Evolutionary conservation across 2,113 vertebrate genomes (phyloP), one percentile per base, ranked within the genome.

Genomic region (Colinus virginianus): DNA sequence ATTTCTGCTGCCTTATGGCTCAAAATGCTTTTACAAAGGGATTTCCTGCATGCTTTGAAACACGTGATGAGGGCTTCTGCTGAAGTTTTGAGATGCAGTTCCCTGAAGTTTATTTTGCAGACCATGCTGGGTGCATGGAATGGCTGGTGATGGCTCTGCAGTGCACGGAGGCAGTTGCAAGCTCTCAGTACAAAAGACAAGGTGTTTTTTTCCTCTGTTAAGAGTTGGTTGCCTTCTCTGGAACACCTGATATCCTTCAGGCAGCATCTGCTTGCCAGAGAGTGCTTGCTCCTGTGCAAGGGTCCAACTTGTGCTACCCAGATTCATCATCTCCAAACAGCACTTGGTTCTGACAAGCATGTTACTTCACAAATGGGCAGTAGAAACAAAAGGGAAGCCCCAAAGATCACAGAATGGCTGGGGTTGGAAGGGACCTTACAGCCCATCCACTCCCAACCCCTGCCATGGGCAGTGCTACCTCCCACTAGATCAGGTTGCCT

Each of bases 251-350:
- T 67, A 15, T 4, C 23, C 18, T 19, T 2, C 26, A 4, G 2
- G 46, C 1, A 5, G 46, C 3, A 0, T 28, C 40, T 78, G 8
- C 61, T 63, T 80, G 13, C 40, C 30, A 36, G 38, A 43, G 11
- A 49, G 36, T 3, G 0, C 22, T 63, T 4, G 10, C 15, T 72
- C 9, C 11, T 49, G 2, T 32, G 16, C 11, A 6, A 32, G 75
- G 40, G 16, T 16, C 61, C 43, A 26, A 32, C 42, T 45, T 25
- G 2, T 22, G 14, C 48, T 8, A 11, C 36, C 55, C 28, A 53
- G 26, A 13, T 53, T 36, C 34, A 48, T 6, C 21, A 49, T 43
- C 34, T 78, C 40, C 59, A 26, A 15, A 43, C 21, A 49, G 46
- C 17, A 3, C 61, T 71, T 93, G 25, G 21, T 46, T 53, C 48